These are phyloP conservation scores for Anolis apletophallus DNA, from an alignment of 2,797 vertebrate genomes.

Conservation along the genomic window DNA sequence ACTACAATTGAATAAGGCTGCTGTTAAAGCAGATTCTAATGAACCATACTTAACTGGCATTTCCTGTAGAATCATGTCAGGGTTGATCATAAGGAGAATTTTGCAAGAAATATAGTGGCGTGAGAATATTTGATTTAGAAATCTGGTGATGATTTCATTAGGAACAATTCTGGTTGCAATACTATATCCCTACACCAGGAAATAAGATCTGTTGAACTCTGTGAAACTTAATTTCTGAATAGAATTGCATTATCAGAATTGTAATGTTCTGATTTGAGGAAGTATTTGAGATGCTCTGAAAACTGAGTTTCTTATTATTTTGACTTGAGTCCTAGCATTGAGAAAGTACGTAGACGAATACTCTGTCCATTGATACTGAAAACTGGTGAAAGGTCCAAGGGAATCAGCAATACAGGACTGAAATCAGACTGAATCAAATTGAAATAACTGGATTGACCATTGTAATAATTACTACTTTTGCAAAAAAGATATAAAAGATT, in stretches of 20 bases:
- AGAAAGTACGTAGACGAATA: neutral
- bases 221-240: neutral
- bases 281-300: neutral
- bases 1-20: neutral
- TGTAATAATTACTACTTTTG: neutral
- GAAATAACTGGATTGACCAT: neutral
- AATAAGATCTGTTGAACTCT: neutral
- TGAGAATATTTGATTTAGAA: neutral
- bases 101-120: neutral
- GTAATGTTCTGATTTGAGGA: neutral
- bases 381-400: neutral
- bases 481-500: neutral
- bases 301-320: neutral
- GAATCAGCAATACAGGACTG: neutral
- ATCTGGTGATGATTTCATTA: neutral
- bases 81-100: neutral
- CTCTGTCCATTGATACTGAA: neutral
- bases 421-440: neutral
- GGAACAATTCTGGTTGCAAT: neutral
- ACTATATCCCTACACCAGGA: neutral
- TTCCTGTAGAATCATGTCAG: neutral
- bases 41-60: neutral
- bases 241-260: neutral
- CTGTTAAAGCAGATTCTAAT: neutral
- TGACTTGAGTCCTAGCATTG: neutral